Conservation (phyloP, 2,888 invertebrate genomes). For the Julus scanicus region DNA sequence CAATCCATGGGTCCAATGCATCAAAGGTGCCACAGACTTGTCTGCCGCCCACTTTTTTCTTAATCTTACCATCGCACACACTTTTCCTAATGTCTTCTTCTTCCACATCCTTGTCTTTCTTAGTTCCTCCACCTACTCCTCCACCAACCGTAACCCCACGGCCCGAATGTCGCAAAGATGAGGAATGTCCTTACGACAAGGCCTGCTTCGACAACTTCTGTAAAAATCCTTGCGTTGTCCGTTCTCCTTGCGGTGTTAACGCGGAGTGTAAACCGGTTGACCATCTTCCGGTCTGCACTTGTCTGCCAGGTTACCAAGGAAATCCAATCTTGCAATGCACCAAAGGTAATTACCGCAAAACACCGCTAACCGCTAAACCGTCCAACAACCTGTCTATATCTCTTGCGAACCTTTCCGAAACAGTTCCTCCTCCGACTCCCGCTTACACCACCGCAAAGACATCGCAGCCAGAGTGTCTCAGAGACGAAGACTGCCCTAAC, state of each 20-base stretch:
- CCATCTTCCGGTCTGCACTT: conserved; percentile 49
- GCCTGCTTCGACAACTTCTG: conserved; percentile 87
- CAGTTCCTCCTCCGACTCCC: conserved; percentile 23
- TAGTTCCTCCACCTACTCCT: conserved; percentile 18
- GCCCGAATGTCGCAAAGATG: conserved; percentile 82
- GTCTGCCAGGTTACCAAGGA: conserved; percentile 68
- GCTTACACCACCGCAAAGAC: not conserved
- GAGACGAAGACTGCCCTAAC: conserved; percentile 66
- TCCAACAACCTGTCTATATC: no score
- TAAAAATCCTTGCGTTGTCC: conserved; percentile 77
- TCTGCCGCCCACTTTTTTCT: no score
- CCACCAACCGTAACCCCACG: conserved; percentile 27
- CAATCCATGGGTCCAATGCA: no score
- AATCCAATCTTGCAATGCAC: conserved; percentile 80
- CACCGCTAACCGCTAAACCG: no score
- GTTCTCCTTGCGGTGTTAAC: conserved; percentile 83
- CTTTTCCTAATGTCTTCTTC: no score
- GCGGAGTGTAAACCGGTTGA: conserved; percentile 66
- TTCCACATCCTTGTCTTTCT: not conserved
- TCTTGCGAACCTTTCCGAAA: not conserved
- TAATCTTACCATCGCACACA: not conserved
- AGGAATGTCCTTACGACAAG: conserved; percentile 66
- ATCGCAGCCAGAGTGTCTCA: conserved; percentile 54
- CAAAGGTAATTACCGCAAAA: conserved; percentile 56
- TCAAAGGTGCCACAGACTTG: not conserved